Conservation (phyloP, 2,797 vertebrate genomes). For the Paguma larvata region DNA sequence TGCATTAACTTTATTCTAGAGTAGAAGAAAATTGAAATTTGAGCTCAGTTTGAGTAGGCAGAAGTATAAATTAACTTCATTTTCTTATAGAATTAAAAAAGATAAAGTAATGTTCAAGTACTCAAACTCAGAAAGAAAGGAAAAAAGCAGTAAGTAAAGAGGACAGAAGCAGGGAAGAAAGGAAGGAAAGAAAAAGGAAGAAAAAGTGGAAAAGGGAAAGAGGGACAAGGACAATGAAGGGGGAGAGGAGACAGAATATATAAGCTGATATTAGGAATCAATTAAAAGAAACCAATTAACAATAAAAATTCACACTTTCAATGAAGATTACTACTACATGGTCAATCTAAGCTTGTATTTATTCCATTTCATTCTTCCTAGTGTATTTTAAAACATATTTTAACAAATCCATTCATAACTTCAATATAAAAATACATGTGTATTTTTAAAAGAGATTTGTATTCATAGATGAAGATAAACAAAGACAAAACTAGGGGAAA, state of each 20-base stretch:
- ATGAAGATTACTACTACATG: not conserved
- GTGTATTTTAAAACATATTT: not conserved
- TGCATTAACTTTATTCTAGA: conserved; percentile 76
- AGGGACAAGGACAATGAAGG: not conserved
- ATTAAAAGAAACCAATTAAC: conserved; percentile 6
- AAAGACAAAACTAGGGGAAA: conserved; percentile 1
- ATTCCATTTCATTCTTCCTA: conserved; percentile 23
- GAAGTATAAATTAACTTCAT: conserved; percentile 54
- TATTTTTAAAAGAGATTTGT: not conserved
- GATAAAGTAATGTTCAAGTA: conserved; percentile 15
- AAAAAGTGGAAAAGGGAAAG: not conserved
- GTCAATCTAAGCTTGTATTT: not conserved
- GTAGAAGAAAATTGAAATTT: not conserved
- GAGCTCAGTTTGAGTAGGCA: conserved; percentile 3
- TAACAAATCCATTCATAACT: not conserved
- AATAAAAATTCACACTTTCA: conserved; percentile 34
- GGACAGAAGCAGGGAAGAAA: not conserved
- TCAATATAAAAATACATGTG: not conserved
- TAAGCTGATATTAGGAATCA: not conserved
- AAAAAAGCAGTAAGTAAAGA: not conserved
- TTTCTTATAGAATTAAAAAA: conserved; percentile 56
- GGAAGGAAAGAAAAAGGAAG: not conserved
- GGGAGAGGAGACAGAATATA: not conserved
- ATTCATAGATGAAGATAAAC: not conserved
- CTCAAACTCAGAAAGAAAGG: not conserved